A percentile compares a stretch with the other conserved stretches of the same genome.
These are phyloP conservation scores for Chiroxiphia lanceolata DNA, from an alignment of 2,797 vertebrate species.

Conservation along the genomic window DNA sequence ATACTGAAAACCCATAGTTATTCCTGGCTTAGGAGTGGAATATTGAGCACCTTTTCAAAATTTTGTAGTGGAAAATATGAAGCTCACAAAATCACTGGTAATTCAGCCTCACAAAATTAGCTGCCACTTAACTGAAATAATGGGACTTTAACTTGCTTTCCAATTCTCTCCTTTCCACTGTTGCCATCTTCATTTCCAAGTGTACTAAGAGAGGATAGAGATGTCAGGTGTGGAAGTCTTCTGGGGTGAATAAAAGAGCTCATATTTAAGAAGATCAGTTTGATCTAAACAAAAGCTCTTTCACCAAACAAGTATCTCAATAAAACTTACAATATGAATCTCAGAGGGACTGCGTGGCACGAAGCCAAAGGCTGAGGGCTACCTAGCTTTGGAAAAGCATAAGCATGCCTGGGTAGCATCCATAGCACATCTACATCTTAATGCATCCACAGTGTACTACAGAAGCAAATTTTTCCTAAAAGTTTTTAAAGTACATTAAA, in stretches of 20 bases:
- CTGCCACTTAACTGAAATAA: not conserved
- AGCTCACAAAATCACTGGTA: not conserved
- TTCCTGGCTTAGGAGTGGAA: not conserved
- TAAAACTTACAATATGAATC: not conserved
- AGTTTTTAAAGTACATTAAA: not conserved
- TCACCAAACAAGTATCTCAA: not conserved
- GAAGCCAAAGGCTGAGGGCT: not conserved
- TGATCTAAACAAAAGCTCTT: not conserved
- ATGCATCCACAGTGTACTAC: not conserved
- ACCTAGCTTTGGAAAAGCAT: not conserved
- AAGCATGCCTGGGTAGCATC: not conserved
- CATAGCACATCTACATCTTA: not conserved
- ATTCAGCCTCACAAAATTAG: not conserved
- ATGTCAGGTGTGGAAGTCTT: not conserved
- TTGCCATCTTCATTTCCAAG: not conserved
- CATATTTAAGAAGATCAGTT: not conserved
- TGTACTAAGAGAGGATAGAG: not conserved
- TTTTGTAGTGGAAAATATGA: not conserved
- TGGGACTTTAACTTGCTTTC: not conserved
- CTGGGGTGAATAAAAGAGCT: not conserved
- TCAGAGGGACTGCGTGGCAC: not conserved
- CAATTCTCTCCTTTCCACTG: not conserved
- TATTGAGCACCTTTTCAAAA: not conserved
- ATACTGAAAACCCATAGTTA: not conserved
- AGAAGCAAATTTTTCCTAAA: not conserved